phyloP scores from a whole-genome alignment of 2,113 vertebrate genomes.

The Urocolius indicus region DNA sequence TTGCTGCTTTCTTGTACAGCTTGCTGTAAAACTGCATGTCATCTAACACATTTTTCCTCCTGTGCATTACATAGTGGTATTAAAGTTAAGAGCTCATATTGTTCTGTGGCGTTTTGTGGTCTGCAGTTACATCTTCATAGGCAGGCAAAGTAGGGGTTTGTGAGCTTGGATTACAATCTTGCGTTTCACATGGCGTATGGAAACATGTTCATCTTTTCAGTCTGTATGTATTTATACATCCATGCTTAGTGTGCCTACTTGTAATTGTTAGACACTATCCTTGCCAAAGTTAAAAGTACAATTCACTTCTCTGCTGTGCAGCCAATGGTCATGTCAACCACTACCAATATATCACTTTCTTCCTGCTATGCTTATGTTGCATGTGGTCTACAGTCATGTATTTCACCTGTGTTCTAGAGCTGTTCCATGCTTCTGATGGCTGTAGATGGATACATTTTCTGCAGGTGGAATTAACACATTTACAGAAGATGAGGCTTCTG shows the following conservation, averaged over 20 bases:
- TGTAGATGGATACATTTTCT: background rate
- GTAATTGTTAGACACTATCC: background rate
- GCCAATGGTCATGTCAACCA: background rate
- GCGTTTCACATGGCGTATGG: background rate
- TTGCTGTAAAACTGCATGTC: background rate
- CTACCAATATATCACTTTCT: background rate
- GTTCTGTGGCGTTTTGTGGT: background rate
- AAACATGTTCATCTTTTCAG: background rate
- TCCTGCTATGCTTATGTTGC: background rate
- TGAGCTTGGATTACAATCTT: background rate
- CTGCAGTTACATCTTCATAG: background rate
- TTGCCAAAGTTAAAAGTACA: background rate
- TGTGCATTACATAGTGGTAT: background rate
- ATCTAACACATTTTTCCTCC: background rate
- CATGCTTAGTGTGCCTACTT: accelerated
- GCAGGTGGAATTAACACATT: background rate
- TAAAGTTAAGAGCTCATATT: background rate
- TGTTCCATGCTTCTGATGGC: background rate
- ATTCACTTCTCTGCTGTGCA: background rate
- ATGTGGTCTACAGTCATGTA: background rate
- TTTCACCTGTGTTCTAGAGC: background rate
- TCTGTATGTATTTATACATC: background rate
- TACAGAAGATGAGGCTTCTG: background rate
- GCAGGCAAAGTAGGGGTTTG: background rate
- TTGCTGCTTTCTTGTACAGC: background rate